phyloP scores from a whole-genome alignment of 2,888 invertebrate genomes.

The Melieria omissa region DNA sequence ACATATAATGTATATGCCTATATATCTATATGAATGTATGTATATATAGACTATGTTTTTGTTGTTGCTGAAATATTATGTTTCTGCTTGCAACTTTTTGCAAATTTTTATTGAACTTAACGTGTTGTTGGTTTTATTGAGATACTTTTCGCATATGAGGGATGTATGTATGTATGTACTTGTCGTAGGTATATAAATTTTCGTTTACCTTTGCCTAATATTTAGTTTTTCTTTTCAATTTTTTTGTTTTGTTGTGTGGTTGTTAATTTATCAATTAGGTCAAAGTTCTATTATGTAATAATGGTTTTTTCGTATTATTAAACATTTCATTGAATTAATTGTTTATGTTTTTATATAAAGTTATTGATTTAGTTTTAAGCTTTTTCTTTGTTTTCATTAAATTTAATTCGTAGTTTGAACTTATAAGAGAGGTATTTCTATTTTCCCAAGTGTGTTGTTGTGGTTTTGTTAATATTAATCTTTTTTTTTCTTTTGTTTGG shows the following conservation, averaged over 20 bases:
- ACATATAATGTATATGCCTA: neutral
- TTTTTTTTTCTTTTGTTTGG: slow-evolving; percentile 30
- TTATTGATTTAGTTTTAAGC: slow-evolving; percentile 22
- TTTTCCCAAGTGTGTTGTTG: slow-evolving; percentile 64
- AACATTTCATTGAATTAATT: no score
- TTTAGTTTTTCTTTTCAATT: no score
- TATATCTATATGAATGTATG: slow-evolving; percentile 9
- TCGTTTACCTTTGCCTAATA: no score
- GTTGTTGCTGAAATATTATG: neutral
- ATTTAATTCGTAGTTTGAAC: slow-evolving; percentile 60
- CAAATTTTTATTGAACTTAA: neutral
- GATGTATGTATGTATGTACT: neutral
- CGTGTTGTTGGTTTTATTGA: neutral
- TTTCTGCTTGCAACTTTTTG: neutral
- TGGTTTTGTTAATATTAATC: slow-evolving; percentile 42
- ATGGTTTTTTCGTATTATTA: slow-evolving; percentile 4
- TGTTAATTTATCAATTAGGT: neutral
- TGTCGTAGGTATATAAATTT: neutral
- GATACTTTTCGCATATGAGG: neutral
- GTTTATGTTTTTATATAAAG: slow-evolving; percentile 23
- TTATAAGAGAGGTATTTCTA: slow-evolving; percentile 68
- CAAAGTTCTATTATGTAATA: neutral
- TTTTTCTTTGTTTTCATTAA: slow-evolving; percentile 43
- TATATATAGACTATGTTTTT: neutral
- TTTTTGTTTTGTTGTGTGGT: neutral